Base-by-base conservation (phyloP, 1,140 invertebrate genomes). In the Heliconius eleuchia region DNA sequence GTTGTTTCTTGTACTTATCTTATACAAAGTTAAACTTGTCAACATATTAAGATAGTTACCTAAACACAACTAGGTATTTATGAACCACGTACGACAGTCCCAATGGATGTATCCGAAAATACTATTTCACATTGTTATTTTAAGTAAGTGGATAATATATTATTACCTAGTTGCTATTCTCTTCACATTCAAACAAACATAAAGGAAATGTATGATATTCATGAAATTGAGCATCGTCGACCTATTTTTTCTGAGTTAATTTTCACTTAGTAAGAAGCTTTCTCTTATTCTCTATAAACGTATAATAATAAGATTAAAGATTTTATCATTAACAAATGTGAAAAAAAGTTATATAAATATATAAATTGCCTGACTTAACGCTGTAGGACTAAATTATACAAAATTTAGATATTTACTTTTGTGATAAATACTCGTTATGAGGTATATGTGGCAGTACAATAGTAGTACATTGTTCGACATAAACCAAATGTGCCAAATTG, bases 401-500 rank as follows among this genome's bases (percentile, higher is more conserved):
- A 46, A 16, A 60, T 60, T 60, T 3, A 60, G 7, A 60, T 60
- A 60, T 23, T 23, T 23, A 57, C 3, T 8, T 57, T 60, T n/a
- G 9, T 60, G 55, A 3, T n/a, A 23, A 19, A 66, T 66, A 30
- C 27, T 66, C 60, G 13, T 30, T 73, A 27, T 66, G 19, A 60
- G 7, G n/a, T 60, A 60, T 23, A 60, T 66, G 3, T 66, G 55
- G 55, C 23, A 23, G 19, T 27, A 57, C 55, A 52, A 57, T 9
- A 27, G 7, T 9, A 27, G 7, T 57, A 57, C 3, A 66, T 66
- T 66, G 60, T 66, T 66, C 27, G 23, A 30, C 1, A 30, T 30
- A 66, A 66, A 66, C 23, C 60, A 74, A 57, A 57, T 34, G 30
- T 71, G 87, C 88, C 87, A 89, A 89, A 88, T 87, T 83, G 86